A percentile compares a stretch with the other conserved stretches of the same genome.
Conservation (phyloP, 1,140 invertebrate genomes). For the Dermatophagoides farinae region DNA sequence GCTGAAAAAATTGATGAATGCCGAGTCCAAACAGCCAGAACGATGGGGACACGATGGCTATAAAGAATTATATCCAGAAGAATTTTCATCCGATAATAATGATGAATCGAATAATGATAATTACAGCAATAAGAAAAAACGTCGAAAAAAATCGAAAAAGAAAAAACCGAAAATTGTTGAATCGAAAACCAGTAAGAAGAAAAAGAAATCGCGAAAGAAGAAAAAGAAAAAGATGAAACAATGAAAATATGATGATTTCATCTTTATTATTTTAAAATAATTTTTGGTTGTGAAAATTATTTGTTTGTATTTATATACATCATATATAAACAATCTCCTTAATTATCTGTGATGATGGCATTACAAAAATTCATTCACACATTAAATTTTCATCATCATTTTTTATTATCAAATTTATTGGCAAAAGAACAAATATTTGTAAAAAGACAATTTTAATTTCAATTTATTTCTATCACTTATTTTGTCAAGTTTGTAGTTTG, state of each 20-base stretch:
- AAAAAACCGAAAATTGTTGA: not conserved
- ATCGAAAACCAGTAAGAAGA: not conserved
- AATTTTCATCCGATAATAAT: constrained; percentile 18
- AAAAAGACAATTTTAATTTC: too few relatives aligned
- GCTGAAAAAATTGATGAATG: constrained; percentile 6
- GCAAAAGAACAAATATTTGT: too few relatives aligned
- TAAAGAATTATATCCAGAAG: constrained; percentile 25
- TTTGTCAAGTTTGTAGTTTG: too few relatives aligned
- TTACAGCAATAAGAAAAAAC: constrained; percentile 11
- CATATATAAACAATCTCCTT: too few relatives aligned
- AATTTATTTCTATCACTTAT: too few relatives aligned
- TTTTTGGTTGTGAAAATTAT: not conserved
- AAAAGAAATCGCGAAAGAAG: not conserved
- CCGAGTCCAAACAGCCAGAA: not conserved
- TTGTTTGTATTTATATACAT: too few relatives aligned
- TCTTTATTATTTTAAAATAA: constrained; percentile 6
- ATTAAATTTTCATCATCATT: too few relatives aligned
- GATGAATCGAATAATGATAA: too few relatives aligned
- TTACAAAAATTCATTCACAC: too few relatives aligned
- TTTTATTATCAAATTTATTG: too few relatives aligned
- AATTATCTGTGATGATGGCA: too few relatives aligned
- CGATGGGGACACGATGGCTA: constrained; percentile 27
- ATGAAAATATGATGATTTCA: not conserved
- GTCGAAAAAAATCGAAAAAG: not conserved
- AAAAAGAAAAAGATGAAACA: not conserved